A percentile compares a stretch with the other conserved stretches of the same genome.
Conservation (phyloP, 2,797 vertebrate species). For the Botia almorhae region DNA sequence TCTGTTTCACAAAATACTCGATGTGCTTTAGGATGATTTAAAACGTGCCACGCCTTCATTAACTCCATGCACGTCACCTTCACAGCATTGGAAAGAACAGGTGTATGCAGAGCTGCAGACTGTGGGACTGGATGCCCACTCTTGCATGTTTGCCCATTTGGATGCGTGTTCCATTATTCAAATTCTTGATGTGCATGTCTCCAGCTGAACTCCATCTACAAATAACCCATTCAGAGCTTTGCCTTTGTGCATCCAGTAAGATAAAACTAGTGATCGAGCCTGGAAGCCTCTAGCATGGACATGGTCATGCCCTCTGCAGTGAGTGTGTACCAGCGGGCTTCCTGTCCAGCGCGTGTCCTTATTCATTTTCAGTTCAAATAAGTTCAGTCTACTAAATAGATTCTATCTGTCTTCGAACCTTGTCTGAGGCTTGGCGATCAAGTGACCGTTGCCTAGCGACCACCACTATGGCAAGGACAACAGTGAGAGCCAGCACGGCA, state of each 20-base stretch:
- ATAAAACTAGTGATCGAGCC: conserved; percentile 13
- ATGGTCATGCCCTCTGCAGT: conserved; percentile 14
- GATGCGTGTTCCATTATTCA: not conserved
- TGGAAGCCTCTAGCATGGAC: conserved; percentile 8
- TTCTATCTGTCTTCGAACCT: conserved; percentile 93
- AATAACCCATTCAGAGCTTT: conserved; percentile 22
- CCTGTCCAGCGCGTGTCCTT: not conserved
- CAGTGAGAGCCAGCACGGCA: conserved; percentile 75
- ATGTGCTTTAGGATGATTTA: conserved; percentile 35
- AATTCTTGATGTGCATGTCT: conserved; percentile 37
- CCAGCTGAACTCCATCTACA: conserved; percentile 14
- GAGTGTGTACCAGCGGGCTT: conserved; percentile 4
- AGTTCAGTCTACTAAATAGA: conserved; percentile 79
- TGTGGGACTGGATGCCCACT: not conserved
- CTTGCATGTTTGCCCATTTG: conserved; percentile 17
- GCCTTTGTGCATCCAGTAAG: conserved; percentile 27
- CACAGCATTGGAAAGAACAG: conserved; percentile 47
- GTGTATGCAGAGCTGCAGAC: conserved; percentile 1
- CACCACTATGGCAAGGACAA: conserved; percentile 81
- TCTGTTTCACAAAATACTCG: conserved; percentile 9
- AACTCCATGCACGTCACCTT: conserved; percentile 5
- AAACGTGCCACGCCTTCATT: conserved; percentile 28
- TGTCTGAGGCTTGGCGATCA: conserved; percentile 89
- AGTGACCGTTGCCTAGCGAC: conserved; percentile 84
- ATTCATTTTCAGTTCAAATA: conserved; percentile 5